Base-by-base conservation (phyloP, 2,797 vertebrate species). In the Anabas testudineus region DNA sequence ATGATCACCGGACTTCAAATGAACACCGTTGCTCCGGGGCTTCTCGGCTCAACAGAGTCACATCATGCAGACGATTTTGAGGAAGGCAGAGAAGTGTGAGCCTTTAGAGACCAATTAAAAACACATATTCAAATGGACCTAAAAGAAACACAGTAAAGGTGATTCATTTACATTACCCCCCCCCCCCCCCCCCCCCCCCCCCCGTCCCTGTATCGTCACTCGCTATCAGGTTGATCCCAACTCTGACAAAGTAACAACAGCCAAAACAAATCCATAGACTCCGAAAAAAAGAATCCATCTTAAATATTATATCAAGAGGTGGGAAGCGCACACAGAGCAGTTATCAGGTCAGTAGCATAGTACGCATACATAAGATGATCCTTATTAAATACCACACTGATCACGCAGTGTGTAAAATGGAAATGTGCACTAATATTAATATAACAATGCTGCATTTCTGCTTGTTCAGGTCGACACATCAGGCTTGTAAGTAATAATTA, bases 101-200 rank as follows among this genome's bases (percentile, higher is more conserved):
- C 84, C 88, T 87, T 88, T 76, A 36, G 90, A 93, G 91, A 91
- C 90, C 90, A 92, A 93, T 93, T 92, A 93, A 91, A 89, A 91
- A 76, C 86, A 86, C 80, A 88, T 84, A 90, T 88, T 91, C 83
- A 90, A 87, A 92, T 71, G 82, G 87, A 90, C 85, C 90, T 71
- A 67, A 88, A 87, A 83, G 76, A 71, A 84, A 77, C 39, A 24
- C 39, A 32, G 67, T 5, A 39, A 39, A 67, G 56, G 64, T n/a
- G n/a, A 6, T 83, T 90, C 37, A 52, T 74, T 87, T 75, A 77
- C 43, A 41, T 42, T 1, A 57, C 49, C 36, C 73, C 57, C 67
- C 48, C 37, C n/a, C n/a, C n/a, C n/a, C n/a, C n/a, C n/a, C n/a
- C n/a, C n/a, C n/a, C n/a, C n/a, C n/a, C n/a, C n/a, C n/a, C n/a